Base-by-base conservation (phyloP, 2,113 vertebrate species). In the Cnemophilus loriae region DNA sequence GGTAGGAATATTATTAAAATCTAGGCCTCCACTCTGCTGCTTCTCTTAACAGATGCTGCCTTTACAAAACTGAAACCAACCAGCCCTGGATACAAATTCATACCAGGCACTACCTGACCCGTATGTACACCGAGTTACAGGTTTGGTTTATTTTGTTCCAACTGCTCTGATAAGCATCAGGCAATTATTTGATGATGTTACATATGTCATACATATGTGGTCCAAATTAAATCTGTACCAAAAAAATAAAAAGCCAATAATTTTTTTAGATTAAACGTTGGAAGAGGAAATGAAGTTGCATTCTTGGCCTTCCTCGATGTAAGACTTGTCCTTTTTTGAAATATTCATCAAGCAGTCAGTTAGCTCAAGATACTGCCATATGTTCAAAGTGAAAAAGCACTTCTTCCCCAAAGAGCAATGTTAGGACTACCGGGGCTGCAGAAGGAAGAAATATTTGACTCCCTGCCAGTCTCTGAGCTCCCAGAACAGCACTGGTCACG, bases 261-360 rank as follows among this genome's bases (percentile, higher is more conserved):
- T 13, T 33, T 23, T 35, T 89, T 90, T 46, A 69, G 41, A 77
- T 55, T 83, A 65, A 69, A 77, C 16, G 26, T 77, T 32, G 37
- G 35, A 85, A 83, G 32, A 94, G 92, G 87, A 95, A 95, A 96
- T 96, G 67, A 91, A 95, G 79, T 50, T 83, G 84, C 82, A 86
- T 96, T 94, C 82, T 88, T 94, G 84, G 35, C 42, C 60, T 63
- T 44, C 61, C 52, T 80, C 5, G 0, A 23, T 41, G 6, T 9
- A 78, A 91, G 33, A 16, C 21, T 46, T 53, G n/a, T 63, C 32
- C 44, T 83, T 63, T 71, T 77, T 87, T 63, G 18, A 87, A 80
- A 55, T 22, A 22, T 60, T 69, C 73, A 74, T 56, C 73, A 65
- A 88, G 50, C 35, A 84, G 64, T 39, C 78, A 79, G 52, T 21